A percentile compares a stretch with the other conserved stretches of the same genome.
phyloP scores from a whole-genome alignment of 2,113 vertebrate genomes.

The Ageneiosus marmoratus region DNA sequence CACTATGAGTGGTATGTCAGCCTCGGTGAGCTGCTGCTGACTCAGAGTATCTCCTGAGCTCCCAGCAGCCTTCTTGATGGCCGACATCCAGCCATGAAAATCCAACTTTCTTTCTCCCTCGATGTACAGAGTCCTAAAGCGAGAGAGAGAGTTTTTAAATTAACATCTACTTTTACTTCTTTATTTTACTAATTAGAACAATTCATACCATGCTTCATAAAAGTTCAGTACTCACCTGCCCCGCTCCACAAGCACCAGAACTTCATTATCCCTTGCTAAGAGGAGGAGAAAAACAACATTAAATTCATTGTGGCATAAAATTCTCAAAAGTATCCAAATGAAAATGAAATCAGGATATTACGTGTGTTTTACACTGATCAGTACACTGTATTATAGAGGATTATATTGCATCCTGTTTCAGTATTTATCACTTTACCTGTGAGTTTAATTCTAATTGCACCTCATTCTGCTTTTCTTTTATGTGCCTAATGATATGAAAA shows the following conservation, averaged over 20 bases:
- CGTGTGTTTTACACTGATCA: not conserved
- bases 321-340: not conserved
- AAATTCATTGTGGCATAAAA: not conserved
- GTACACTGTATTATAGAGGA: not conserved
- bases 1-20: conserved; percentile 86
- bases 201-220: not conserved
- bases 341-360: not conserved
- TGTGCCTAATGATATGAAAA: not conserved
- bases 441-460: too few species aligned
- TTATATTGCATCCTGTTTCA: not conserved
- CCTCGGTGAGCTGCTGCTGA: conserved; percentile 89
- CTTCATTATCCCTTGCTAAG: conserved; percentile 75
- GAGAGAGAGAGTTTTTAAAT: not conserved
- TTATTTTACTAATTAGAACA: not conserved
- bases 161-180: not conserved
- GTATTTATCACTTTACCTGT: not conserved
- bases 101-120: conserved; percentile 87
- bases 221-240: conserved; percentile 77
- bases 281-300: not conserved
- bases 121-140: conserved; percentile 84
- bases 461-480: not conserved
- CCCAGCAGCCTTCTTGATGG: conserved; percentile 84
- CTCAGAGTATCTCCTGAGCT: conserved; percentile 84
- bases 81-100: conserved; percentile 82
- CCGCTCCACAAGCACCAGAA: conserved; percentile 89